These are phyloP conservation scores for Plagodis dolabraria DNA, from an alignment of 2,888 invertebrate species.

Conservation along the genomic window DNA sequence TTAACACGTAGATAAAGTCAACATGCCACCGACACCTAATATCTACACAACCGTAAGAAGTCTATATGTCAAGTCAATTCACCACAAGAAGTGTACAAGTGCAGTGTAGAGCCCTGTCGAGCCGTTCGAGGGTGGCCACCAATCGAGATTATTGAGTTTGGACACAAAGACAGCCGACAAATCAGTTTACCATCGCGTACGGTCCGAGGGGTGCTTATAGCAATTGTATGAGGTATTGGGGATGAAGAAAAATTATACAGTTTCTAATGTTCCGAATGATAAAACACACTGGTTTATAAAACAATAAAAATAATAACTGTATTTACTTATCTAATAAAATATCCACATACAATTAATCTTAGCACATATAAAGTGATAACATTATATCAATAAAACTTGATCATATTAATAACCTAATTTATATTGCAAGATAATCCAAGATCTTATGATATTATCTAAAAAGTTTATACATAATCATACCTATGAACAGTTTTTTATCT, in stretches of 20 bases:
- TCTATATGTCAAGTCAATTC: constrained; percentile 6
- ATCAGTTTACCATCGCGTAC: constrained; percentile 54
- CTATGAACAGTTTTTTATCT: too few species aligned
- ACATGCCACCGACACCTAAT: background rate
- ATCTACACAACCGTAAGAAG: background rate
- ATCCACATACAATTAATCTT: too few species aligned
- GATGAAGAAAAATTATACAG: background rate
- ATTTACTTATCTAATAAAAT: too few species aligned
- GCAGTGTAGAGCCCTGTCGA: constrained; percentile 24
- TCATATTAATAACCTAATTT: too few species aligned
- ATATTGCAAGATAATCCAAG: too few species aligned
- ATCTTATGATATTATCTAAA: too few species aligned
- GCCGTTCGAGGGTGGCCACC: constrained; percentile 43
- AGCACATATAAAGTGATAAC: too few species aligned
- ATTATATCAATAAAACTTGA: too few species aligned
- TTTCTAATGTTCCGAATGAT: background rate
- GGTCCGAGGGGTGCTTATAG: constrained; percentile 22
- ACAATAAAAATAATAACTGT: too few species aligned
- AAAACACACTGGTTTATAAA: too few species aligned
- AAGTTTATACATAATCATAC: too few species aligned
- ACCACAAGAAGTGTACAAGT: constrained; percentile 30
- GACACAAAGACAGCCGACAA: constrained; percentile 44
- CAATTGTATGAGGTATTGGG: constrained; percentile 27
- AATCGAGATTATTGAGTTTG: constrained; percentile 56
- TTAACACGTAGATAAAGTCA: background rate